phyloP scores from a whole-genome alignment of 2,113 vertebrate species.

The Pseudorectes ferrugineus region DNA sequence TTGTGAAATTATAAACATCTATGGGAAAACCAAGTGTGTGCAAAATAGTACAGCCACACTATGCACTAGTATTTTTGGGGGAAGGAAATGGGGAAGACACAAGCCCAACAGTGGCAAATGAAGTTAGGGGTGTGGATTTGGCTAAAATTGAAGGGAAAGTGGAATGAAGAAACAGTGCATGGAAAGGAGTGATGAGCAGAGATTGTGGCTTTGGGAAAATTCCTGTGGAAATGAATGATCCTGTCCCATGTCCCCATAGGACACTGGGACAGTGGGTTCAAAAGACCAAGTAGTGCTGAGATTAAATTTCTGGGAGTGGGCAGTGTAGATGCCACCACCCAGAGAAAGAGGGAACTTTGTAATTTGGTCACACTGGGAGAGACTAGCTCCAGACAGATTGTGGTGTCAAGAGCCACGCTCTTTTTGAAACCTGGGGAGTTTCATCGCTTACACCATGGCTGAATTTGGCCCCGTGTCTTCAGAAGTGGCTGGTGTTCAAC shows the following conservation, averaged over 20 bases:
- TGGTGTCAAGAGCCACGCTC: not conserved
- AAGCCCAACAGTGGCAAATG: not conserved
- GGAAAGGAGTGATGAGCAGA: not conserved
- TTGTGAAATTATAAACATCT: not conserved
- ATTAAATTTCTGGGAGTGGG: not conserved
- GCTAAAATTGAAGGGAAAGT: not conserved
- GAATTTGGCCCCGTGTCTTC: slow-evolving; percentile 46
- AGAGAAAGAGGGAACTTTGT: not conserved
- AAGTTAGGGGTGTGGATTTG: not conserved
- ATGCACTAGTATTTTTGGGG: not conserved
- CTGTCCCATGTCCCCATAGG: not conserved
- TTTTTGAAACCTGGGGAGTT: slow-evolving; percentile 13
- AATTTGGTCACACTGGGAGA: not conserved
- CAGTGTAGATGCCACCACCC: not conserved
- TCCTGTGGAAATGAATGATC: not conserved
- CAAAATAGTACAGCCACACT: not conserved
- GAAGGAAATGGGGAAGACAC: not conserved
- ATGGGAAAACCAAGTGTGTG: not conserved
- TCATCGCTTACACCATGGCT: not conserved
- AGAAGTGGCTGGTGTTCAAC: slow-evolving; percentile 55
- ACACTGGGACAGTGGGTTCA: not conserved
- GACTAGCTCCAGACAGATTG: not conserved
- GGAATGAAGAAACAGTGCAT: not conserved
- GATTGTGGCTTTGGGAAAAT: not conserved
- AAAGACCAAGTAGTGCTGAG: not conserved